Conservation (phyloP, 2,888 invertebrate species). For the Amphipyra tragopoginis region DNA sequence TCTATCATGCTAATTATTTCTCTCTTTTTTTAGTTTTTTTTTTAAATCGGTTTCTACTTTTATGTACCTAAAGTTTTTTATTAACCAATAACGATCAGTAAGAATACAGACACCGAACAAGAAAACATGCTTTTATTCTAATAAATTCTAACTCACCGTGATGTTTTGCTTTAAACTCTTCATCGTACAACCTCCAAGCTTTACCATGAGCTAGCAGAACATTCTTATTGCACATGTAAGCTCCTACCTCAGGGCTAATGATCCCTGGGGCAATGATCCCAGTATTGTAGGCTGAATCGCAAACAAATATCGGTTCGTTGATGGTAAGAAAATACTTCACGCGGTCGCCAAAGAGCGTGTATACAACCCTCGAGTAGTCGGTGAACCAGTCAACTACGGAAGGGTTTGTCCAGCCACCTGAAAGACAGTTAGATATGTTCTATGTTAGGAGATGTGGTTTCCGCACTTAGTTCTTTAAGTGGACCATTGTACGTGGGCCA, state of each 20-base stretch:
- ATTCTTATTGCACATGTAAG: constrained; percentile 89
- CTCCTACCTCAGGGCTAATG: constrained; percentile 74
- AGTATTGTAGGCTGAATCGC: constrained; percentile 78
- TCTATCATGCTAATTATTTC: too few species aligned
- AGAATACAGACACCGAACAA: too few species aligned
- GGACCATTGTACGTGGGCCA: too few species aligned
- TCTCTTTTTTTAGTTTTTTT: too few species aligned
- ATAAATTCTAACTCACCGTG: constrained; percentile 70
- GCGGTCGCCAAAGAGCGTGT: constrained; percentile 89
- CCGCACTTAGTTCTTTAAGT: too few species aligned
- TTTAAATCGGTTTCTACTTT: too few species aligned
- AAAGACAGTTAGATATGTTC: too few species aligned
- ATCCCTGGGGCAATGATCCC: constrained; percentile 73
- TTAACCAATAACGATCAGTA: too few species aligned
- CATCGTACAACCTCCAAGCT: constrained; percentile 87
- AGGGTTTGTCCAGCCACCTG: constrained; percentile 92
- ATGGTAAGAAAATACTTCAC: constrained; percentile 93
- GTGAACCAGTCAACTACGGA: constrained; percentile 89
- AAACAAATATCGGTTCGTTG: constrained; percentile 91
- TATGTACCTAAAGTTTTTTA: too few species aligned
- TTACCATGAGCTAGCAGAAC: constrained; percentile 90
- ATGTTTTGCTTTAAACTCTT: constrained; percentile 82
- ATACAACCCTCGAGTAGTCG: constrained; percentile 90
- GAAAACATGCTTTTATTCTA: too few species aligned
- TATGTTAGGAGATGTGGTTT: too few species aligned